Evolutionary conservation across 2,888 invertebrate species (phyloP).

Genomic region (Caradrina kadenii): DNA sequence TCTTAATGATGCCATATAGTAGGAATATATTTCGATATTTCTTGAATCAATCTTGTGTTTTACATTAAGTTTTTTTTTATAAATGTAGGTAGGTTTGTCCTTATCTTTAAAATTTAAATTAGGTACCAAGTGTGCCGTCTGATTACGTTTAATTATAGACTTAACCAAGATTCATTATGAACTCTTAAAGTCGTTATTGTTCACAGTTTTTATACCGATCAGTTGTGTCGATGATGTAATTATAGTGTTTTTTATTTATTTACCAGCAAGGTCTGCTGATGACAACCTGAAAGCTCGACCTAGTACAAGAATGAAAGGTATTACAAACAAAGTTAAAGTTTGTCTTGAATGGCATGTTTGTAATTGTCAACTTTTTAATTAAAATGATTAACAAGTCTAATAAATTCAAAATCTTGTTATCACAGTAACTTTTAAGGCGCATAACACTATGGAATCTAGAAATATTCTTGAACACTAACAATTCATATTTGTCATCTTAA

Average conservation of each 20-base stretch:
- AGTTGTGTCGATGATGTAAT: constrained; percentile 61
- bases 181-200: constrained; percentile 27
- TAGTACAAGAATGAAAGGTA: constrained; percentile 84
- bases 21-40: constrained; percentile 5
- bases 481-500: constrained; percentile 33
- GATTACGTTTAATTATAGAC: constrained; percentile 9
- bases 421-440: constrained; percentile 23
- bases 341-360: constrained; percentile 61
- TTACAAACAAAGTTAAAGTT: constrained; percentile 62
- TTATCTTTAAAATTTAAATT: not conserved
- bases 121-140: constrained; percentile 24
- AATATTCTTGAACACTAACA: constrained; percentile 36
- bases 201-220: constrained; percentile 41
- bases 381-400: constrained; percentile 47
- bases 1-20: not conserved
- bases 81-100: constrained; percentile 3
- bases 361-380: constrained; percentile 46
- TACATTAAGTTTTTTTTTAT: constrained; percentile 1
- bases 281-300: constrained; percentile 70
- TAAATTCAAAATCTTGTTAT: constrained; percentile 13
- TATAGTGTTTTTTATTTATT: constrained; percentile 69
- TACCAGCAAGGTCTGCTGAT: constrained; percentile 68
- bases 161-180: constrained; percentile 22
- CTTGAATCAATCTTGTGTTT: constrained; percentile 16
- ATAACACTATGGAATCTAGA: constrained; percentile 23